Evolutionary conservation across 2,797 vertebrate genomes (phyloP), one percentile per base, ranked within the genome.

Genomic region (Syngnathus rostellatus): DNA sequence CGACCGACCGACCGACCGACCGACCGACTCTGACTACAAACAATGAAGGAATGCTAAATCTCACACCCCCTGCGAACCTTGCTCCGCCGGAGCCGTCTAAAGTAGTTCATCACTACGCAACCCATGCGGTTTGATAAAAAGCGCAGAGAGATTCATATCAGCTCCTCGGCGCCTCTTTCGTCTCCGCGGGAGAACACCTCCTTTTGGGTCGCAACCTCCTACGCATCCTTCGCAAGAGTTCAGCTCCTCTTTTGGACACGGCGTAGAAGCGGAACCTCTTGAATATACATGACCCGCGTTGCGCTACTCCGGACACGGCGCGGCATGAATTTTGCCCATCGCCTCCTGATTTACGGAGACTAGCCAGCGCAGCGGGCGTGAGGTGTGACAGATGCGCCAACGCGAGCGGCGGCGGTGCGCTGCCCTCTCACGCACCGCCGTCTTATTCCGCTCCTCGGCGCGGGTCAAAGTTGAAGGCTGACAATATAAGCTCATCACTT

Each of bases 321-420:
- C 23, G 8, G 62, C 62, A 51, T 62, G 11, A 62, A 62, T 62
- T 62, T 62, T 25, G 21, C 12, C 41, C 60, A 58, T 67, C 71
- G 50, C 78, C 73, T 72, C 70, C 80, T 87, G 69, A 83, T 88
- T 89, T 89, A 80, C 83, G 86, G 85, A 86, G 80, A 83, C 77
- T 72, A 82, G 31, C 17, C 65, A 73, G 79, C 75, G 53, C 65
- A 73, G 79, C 75, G 53, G 77, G 84, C 82, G 77, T 14, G 71
- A 77, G 66, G 74, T 48, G 31, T 77, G 75, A 75, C 77, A 72
- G 79, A 80, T 76, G 72, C 41, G 72, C 71, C 40, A 65, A 67
- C 66, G 60, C 61, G 72, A 73, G 80, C 71, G 73, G 81, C 71
- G 73, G 81, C 75, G 83, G 74, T 65, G 68, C 46, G 2, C 57